Conservation (phyloP, 35 echinoderm and acorn worm genomes). For the Patiria miniata region DNA sequence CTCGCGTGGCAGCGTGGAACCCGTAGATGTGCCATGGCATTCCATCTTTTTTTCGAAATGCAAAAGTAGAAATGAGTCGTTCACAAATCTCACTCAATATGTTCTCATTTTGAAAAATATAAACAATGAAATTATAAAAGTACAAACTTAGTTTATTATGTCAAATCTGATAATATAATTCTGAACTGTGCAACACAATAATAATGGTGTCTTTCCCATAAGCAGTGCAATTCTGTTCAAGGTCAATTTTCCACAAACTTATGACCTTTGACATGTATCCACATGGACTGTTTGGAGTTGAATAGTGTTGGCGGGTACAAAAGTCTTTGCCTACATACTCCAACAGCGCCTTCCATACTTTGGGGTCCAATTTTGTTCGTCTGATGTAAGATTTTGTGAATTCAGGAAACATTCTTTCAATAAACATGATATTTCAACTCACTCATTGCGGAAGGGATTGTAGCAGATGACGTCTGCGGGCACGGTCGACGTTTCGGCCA, state of each 20-base stretch:
- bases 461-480: slow-evolving; percentile 31
- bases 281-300: too few relatives aligned
- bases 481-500: slow-evolving; percentile 11
- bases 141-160: background rate
- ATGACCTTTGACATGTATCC: too few relatives aligned
- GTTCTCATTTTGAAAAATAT: background rate
- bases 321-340: too few relatives aligned
- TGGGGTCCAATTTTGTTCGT: too few relatives aligned
- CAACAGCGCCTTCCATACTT: too few relatives aligned
- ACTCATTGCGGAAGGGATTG: slow-evolving; percentile 22
- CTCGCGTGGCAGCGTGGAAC: slow-evolving; percentile 30
- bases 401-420: too few relatives aligned
- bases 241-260: too few relatives aligned
- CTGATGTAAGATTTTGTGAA: too few relatives aligned
- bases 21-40: background rate
- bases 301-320: too few relatives aligned
- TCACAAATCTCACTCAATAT: background rate
- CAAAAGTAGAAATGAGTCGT: background rate
- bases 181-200: too few relatives aligned
- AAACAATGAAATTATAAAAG: background rate
- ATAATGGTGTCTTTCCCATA: too few relatives aligned
- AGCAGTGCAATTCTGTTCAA: too few relatives aligned
- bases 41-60: slow-evolving; percentile 43
- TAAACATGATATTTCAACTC: background rate
- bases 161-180: background rate